phyloP scores from a whole-genome alignment of 92 coral and sea anemone species.

The Chrysogorgia sp. region DNA sequence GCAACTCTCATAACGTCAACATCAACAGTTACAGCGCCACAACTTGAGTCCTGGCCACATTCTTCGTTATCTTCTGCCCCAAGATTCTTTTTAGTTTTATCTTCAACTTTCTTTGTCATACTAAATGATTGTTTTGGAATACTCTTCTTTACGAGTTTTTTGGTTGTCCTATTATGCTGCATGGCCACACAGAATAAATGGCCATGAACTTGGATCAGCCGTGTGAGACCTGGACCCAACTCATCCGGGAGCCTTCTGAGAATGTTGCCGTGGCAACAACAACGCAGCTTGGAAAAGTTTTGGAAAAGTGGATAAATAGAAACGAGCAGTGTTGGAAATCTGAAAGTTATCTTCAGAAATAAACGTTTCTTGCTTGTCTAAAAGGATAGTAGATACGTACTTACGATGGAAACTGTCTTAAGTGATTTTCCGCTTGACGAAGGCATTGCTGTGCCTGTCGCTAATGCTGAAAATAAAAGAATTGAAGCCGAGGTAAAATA shows the following conservation, averaged over 20 bases:
- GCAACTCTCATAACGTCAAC: background rate
- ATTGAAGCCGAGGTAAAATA: slow-evolving; percentile 81
- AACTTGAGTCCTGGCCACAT: background rate
- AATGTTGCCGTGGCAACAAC: slow-evolving; percentile 28
- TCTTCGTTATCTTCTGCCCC: background rate
- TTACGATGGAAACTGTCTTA: slow-evolving; percentile 76
- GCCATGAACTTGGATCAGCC: background rate
- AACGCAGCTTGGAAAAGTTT: background rate
- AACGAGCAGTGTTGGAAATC: background rate
- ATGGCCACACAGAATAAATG: background rate
- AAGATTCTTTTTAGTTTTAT: background rate
- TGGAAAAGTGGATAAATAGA: background rate
- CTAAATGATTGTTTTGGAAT: background rate
- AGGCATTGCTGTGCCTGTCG: slow-evolving; percentile 98
- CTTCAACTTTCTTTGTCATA: background rate
- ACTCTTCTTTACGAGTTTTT: too few species aligned
- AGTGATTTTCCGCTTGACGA: slow-evolving; percentile 94
- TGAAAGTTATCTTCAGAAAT: slow-evolving; percentile 4
- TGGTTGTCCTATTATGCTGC: too few species aligned
- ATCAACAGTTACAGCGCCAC: background rate
- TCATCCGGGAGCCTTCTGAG: slow-evolving; percentile 4
- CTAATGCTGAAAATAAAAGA: slow-evolving; percentile 82
- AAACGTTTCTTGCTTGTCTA: background rate
- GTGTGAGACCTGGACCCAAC: slow-evolving; percentile 12
- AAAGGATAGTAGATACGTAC: too few species aligned